Conservation (phyloP, 1,140 invertebrate genomes). For the Papilio aristodemus region DNA sequence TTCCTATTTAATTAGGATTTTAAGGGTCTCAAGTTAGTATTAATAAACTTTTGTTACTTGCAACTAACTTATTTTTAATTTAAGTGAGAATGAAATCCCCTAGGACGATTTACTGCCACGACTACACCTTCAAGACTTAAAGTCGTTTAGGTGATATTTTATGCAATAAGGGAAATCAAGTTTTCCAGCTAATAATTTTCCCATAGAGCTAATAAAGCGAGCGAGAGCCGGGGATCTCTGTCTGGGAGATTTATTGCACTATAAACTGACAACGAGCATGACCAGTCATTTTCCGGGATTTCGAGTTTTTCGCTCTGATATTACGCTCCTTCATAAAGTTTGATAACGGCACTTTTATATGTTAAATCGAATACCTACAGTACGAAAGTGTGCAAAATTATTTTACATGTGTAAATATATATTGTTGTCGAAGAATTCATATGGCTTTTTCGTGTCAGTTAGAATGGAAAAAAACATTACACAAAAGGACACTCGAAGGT, state of each 20-base stretch:
- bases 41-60: not conserved
- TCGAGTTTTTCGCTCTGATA: constrained; percentile 24
- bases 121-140: not conserved
- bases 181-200: constrained; percentile 13
- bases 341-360: constrained; percentile 31
- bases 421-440: not conserved
- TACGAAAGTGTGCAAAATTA: not conserved
- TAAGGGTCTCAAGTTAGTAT: not conserved
- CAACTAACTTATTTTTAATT: not conserved
- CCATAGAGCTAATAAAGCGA: constrained; percentile 29
- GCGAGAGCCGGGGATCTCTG: not conserved
- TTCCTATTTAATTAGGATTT: not conserved
- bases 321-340: constrained; percentile 32
- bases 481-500: too few species aligned
- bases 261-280: constrained; percentile 33
- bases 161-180: constrained; percentile 8
- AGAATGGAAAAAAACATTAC: too few species aligned
- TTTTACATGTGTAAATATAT: constrained; percentile 3
- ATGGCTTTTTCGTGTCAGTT: too few species aligned
- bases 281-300: constrained; percentile 30
- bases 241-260: constrained; percentile 29
- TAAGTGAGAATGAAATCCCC: not conserved
- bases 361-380: constrained; percentile 5
- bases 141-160: not conserved
- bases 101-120: not conserved